Conservation (phyloP, 2,888 invertebrate genomes). For the Noctuana brunneofusca region DNA sequence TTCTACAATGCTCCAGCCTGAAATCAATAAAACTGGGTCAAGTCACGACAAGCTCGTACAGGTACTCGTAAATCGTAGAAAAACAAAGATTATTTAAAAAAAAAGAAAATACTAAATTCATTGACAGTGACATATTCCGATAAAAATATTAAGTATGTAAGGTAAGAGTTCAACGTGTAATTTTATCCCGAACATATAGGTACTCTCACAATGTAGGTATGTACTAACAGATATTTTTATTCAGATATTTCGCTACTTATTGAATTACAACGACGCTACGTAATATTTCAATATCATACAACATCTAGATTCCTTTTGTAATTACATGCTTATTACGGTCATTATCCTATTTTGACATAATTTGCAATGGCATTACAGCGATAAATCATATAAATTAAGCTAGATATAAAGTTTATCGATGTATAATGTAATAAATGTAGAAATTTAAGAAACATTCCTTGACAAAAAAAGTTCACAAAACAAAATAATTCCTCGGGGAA, state of each 20-base stretch:
- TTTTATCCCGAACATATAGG: no score
- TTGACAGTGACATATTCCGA: no score
- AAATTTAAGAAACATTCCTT: not conserved
- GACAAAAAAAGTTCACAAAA: not conserved
- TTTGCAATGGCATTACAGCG: conserved; percentile 6
- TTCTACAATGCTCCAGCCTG: conserved; percentile 86
- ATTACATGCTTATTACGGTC: conserved; percentile 1
- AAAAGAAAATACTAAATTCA: no score
- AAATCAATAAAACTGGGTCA: conserved; percentile 39
- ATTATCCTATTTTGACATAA: conserved; percentile 16
- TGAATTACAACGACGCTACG: not conserved
- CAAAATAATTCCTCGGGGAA: conserved; percentile 4
- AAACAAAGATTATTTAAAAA: no score
- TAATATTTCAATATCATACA: not conserved
- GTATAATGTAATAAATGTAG: not conserved
- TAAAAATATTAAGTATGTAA: no score
- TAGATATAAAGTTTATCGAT: conserved; percentile 4
- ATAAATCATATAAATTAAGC: not conserved
- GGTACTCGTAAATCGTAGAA: no score
- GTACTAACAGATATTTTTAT: no score
- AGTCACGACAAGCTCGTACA: not conserved
- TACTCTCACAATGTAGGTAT: no score
- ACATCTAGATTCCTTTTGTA: not conserved
- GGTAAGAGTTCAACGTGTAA: no score
- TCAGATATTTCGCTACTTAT: not conserved